These are phyloP conservation scores for Diabrotica virgifera DNA, from an alignment of 1,140 invertebrate genomes.

Conservation along the genomic window DNA sequence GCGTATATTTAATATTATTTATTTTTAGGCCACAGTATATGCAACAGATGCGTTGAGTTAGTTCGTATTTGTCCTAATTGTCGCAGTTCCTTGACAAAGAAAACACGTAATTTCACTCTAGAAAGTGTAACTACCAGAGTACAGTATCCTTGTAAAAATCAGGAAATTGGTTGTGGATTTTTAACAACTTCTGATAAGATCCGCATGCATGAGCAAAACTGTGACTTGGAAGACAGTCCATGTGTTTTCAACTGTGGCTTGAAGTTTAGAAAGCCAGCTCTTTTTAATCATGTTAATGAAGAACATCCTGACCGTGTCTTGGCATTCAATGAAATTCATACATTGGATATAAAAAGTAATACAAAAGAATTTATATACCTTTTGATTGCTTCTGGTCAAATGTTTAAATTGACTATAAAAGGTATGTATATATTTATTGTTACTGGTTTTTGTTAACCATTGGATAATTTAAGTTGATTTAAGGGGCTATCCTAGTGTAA, in stretches of 20 bases:
- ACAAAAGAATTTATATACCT: slow-evolving; percentile 12
- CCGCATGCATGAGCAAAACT: slow-evolving; percentile 17
- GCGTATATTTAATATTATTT: not conserved
- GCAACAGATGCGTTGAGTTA: slow-evolving; percentile 49
- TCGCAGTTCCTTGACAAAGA: slow-evolving; percentile 47
- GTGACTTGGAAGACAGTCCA: slow-evolving; percentile 13
- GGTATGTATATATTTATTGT: slow-evolving; percentile 3
- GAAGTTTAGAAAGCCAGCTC: not conserved
- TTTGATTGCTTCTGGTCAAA: slow-evolving; percentile 11
- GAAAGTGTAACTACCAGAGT: slow-evolving; percentile 32
- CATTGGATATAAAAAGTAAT: not conserved
- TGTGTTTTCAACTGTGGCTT: slow-evolving; percentile 18
- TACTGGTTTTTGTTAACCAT: no score
- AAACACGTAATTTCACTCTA: slow-evolving; percentile 51
- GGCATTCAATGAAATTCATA: no score
- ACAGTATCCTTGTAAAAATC: slow-evolving; percentile 25
- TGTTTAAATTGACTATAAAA: slow-evolving; percentile 19
- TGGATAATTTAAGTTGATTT: no score
- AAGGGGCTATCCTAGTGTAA: no score
- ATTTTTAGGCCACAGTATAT: slow-evolving; percentile 51
- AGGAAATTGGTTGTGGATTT: slow-evolving; percentile 23
- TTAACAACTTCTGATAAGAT: slow-evolving; percentile 24
- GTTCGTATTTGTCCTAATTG: slow-evolving; percentile 52
- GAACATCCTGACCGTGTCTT: not conserved
- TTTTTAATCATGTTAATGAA: slow-evolving; percentile 1